Percentiles rank a stretch among this genome's conserved stretches.
Evolutionary conservation across 2,888 invertebrate species (phyloP).

Genomic region (Ophioninae sp.): DNA sequence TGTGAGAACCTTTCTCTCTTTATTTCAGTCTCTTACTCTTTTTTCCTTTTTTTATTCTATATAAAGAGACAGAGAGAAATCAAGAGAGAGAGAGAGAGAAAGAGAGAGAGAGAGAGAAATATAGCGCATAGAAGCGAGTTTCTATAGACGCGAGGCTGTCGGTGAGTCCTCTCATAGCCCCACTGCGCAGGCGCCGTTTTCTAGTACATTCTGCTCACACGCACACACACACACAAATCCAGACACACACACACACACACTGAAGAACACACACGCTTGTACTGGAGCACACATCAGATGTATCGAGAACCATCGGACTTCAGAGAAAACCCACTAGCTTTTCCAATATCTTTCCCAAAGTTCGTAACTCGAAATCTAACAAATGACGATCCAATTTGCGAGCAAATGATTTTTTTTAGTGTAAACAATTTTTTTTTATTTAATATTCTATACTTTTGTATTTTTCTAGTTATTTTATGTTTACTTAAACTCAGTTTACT

Average conservation of each 20-base stretch:
- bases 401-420: too few species aligned
- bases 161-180: conserved; percentile 63
- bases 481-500: too few species aligned
- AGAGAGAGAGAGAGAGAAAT: conserved; percentile 5
- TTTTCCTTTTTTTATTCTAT: conserved; percentile 44
- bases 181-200: conserved; percentile 62
- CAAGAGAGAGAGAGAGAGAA: not conserved
- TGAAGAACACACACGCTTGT: not conserved
- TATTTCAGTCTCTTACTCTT: conserved; percentile 44
- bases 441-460: too few species aligned
- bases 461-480: too few species aligned
- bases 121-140: conserved; percentile 19
- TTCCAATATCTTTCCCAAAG: too few species aligned
- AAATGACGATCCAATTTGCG: too few species aligned
- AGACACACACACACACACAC: not conserved
- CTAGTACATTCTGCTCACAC: conserved; percentile 36
- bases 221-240: not conserved
- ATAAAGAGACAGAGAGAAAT: not conserved
- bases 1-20: conserved; percentile 52
- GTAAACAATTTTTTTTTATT: too few species aligned
- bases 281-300: not conserved
- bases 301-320: not conserved
- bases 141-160: conserved; percentile 12
- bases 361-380: too few species aligned
- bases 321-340: too few species aligned